phyloP scores from a whole-genome alignment of 2,113 vertebrate genomes.

The Leuciscus idus region DNA sequence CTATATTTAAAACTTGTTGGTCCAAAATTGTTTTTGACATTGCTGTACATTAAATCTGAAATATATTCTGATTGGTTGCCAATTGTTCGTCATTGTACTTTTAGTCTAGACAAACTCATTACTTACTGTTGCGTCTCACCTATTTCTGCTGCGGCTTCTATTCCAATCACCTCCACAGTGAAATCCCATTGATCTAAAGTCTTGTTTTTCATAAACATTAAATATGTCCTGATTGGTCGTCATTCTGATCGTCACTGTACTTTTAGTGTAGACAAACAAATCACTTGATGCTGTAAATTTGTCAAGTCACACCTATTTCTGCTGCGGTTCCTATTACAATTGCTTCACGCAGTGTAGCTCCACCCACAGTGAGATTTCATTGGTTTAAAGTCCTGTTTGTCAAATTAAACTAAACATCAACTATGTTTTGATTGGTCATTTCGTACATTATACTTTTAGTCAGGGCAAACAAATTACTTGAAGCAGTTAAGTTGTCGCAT shows the following conservation, averaged over 20 bases:
- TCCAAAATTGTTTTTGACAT: neutral
- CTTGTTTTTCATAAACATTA: neutral
- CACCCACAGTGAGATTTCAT: neutral
- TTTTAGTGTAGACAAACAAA: neutral
- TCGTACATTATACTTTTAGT: no score
- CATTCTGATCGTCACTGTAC: neutral
- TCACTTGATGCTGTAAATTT: neutral
- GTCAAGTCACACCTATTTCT: neutral
- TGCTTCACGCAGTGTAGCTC: neutral
- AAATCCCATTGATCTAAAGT: neutral
- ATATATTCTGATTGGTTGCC: neutral
- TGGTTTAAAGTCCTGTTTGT: neutral
- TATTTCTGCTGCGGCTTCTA: neutral
- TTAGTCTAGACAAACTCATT: neutral
- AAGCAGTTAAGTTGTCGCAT: neutral
- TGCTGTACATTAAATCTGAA: no score
- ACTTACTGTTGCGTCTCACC: neutral
- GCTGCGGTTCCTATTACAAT: neutral
- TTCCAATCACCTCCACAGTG: neutral
- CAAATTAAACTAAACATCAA: no score
- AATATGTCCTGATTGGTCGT: neutral
- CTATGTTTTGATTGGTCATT: no score
- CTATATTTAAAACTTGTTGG: neutral
- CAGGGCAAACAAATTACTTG: no score
- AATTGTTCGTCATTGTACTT: neutral